These are phyloP conservation scores for Sander lucioperca DNA, from an alignment of 2,113 vertebrate species.

Conservation along the genomic window DNA sequence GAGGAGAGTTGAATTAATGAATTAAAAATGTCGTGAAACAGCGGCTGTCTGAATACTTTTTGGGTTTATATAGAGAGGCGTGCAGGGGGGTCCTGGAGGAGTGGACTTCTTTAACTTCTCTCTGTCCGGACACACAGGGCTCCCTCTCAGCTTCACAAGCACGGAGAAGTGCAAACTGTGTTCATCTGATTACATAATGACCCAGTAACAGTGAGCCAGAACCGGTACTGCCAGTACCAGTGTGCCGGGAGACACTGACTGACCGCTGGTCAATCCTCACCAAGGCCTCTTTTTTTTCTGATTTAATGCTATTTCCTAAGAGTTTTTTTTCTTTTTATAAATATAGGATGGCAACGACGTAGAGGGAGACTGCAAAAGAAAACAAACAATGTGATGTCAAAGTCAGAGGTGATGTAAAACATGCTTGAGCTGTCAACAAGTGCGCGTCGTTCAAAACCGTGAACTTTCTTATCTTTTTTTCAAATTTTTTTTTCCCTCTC, in stretches of 20 bases:
- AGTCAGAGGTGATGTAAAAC: constrained; percentile 28
- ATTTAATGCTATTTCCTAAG: not conserved
- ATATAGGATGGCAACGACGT: constrained; percentile 26
- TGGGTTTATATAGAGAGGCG: constrained; percentile 69
- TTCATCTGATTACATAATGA: constrained; percentile 79
- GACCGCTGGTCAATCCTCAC: constrained; percentile 36
- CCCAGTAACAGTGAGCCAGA: constrained; percentile 69
- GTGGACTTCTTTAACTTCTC: constrained; percentile 67
- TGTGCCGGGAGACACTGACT: constrained; percentile 50
- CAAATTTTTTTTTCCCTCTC: not conserved
- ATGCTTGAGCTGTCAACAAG: constrained; percentile 55
- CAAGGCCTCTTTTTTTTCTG: constrained; percentile 1
- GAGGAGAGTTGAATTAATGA: constrained; percentile 84
- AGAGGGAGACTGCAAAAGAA: constrained; percentile 6
- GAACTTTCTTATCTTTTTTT: constrained; percentile 25
- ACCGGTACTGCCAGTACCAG: constrained; percentile 78
- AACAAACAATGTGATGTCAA: constrained; percentile 45
- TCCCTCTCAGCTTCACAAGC: constrained; percentile 50
- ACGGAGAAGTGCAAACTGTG: constrained; percentile 52
- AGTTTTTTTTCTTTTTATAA: not conserved
- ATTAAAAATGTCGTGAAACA: constrained; percentile 81
- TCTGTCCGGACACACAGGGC: constrained; percentile 47
- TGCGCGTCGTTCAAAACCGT: constrained; percentile 18
- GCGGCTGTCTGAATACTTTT: constrained; percentile 64
- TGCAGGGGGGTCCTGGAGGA: constrained; percentile 61